Percentiles rank a stretch among this genome's conserved stretches.
phyloP scores from a whole-genome alignment of 2,888 invertebrate genomes.

The Philhelius pedissequus region DNA sequence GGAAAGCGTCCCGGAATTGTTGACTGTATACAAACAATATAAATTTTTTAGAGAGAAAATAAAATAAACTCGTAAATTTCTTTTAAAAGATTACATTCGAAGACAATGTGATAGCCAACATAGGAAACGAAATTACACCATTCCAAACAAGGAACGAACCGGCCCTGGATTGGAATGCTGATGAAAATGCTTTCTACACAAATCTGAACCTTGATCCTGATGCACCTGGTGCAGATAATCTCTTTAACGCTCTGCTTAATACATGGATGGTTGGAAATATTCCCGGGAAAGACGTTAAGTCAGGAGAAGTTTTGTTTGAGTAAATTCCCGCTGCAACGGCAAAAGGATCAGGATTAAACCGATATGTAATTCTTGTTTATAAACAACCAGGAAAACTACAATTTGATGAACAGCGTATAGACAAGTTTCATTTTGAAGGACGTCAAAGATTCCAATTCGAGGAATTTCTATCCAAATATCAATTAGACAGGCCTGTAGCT shows the following conservation, averaged over 20 bases:
- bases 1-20: too few species aligned
- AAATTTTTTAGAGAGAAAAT: too few species aligned
- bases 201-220: not conserved
- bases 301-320: slow-evolving; percentile 87
- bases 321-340: slow-evolving; percentile 94
- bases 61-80: too few species aligned
- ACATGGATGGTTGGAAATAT: slow-evolving; percentile 95
- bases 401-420: slow-evolving; percentile 80
- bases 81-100: not conserved
- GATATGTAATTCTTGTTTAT: slow-evolving; percentile 89
- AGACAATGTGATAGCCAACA: not conserved
- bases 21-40: too few species aligned
- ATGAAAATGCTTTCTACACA: not conserved
- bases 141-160: not conserved
- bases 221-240: not conserved
- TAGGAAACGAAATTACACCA: not conserved
- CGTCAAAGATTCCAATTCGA: slow-evolving; percentile 84
- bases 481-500: slow-evolving; percentile 85
- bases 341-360: slow-evolving; percentile 85
- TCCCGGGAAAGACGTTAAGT: slow-evolving; percentile 84
- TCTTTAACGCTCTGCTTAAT: slow-evolving; percentile 89
- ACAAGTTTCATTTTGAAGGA: slow-evolving; percentile 78
- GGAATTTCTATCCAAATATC: slow-evolving; percentile 86
- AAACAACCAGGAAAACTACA: slow-evolving; percentile 83
- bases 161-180: not conserved